Evolutionary conservation across 2,888 invertebrate species (phyloP).

Genomic region (Drosophila incognita): DNA sequence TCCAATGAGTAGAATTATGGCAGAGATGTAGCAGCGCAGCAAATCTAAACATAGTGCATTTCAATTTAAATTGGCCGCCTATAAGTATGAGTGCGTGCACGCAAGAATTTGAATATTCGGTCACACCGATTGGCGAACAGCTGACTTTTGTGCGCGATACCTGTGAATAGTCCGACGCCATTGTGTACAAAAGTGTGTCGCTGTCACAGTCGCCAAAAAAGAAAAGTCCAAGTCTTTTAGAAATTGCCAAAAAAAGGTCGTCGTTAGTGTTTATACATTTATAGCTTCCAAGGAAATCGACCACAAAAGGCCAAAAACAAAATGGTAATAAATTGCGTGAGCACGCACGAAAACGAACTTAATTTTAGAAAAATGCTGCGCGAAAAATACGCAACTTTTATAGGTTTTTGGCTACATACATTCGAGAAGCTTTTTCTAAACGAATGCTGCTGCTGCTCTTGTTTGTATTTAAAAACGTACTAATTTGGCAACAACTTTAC

Average conservation of each 20-base stretch:
- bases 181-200: conserved; percentile 64
- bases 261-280: conserved; percentile 47
- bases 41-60: neutral
- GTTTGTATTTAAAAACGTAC: conserved; percentile 4
- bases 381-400: conserved; percentile 49
- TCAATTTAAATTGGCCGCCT: conserved; percentile 18
- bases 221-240: conserved; percentile 42
- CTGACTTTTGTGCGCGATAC: conserved; percentile 40
- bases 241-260: conserved; percentile 47
- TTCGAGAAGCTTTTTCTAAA: conserved; percentile 12
- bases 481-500: conserved; percentile 10
- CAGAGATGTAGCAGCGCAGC: neutral
- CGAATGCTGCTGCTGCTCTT: conserved; percentile 6
- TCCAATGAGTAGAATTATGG: neutral
- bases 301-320: conserved; percentile 43
- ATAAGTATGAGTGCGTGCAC: neutral
- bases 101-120: neutral
- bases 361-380: conserved; percentile 23
- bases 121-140: conserved; percentile 33
- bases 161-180: conserved; percentile 55
- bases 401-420: conserved; percentile 24
- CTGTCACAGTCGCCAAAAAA: conserved; percentile 47
- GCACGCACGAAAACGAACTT: neutral
- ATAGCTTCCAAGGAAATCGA: conserved; percentile 51
- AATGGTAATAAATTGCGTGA: conserved; percentile 50